Evolutionary conservation across 2,888 invertebrate genomes (phyloP), one percentile per base, ranked within the genome.

Genomic region (Pardosa pseudoannulata): DNA sequence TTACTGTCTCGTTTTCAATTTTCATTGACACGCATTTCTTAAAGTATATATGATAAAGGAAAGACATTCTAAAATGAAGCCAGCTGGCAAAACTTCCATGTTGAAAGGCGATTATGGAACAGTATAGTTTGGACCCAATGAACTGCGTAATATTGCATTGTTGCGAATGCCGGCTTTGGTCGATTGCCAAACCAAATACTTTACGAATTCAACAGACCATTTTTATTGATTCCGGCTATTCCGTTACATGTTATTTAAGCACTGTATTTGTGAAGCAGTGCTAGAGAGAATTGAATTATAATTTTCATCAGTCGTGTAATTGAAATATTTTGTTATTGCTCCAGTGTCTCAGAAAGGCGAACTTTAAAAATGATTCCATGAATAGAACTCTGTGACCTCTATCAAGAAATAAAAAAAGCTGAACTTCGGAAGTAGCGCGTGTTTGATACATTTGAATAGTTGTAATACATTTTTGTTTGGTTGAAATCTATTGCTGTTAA

Each of bases 261-360:
- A 16, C 16, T 46, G 41, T 46, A 46, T 46, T 46, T 46, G 9
- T 46, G 11, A 36, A 11, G 11, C 11, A 11, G 11, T 7, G 16
- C 41, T n/a, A n/a, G n/a, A 46, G n/a, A 46, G 16, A 46, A 46
- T 46, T 46, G 16, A 46, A 46, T 46, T 46, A 46, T 46, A 46
- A 16, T 1, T 46, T n/a, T 13, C 36, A 46, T 46, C 1, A 2
- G 2, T 46, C 36, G 5, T 36, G 11, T 36, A 36, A 11, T 36
- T 36, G 6, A 36, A 11, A 36, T 36, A 36, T 36, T 36, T 36
- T 36, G 36, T 36, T 7, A 36, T 36, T 36, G n/a, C n/a, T n/a
- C n/a, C n/a, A n/a, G n/a, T n/a, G n/a, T n/a, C n/a, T n/a, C n/a
- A n/a, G n/a, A n/a, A n/a, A n/a, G n/a, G n/a, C n/a, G n/a, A n/a